Evolutionary conservation across 2,797 vertebrate species (phyloP), one percentile per base, ranked within the genome.

Genomic region (Micropoecilia bifurca): DNA sequence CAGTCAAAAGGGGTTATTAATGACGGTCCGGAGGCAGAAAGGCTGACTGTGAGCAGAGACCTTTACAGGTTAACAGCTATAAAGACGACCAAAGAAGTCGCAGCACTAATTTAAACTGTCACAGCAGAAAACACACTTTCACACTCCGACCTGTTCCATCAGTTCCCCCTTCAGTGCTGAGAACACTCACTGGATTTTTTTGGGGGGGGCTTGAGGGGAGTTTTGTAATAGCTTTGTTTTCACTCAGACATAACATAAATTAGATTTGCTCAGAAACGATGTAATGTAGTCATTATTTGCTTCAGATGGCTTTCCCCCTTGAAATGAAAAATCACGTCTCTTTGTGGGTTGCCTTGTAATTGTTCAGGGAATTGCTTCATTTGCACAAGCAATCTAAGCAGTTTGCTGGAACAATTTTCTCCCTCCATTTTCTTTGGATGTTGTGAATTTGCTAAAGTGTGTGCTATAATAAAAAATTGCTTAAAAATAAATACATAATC

Each of bases 251-350:
- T 80, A 74, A 83, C 78, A 83, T 79, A 48, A 85, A 89, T 84
- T 91, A 82, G 13, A 82, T 89, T 87, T 73, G 73, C 79, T 76
- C 53, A 8, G 20, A 77, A 85, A 89, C 48, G 76, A 88, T 82
- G 86, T 87, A 87, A 87, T 77, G 71, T 73, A 47, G 69, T 90
- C 80, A 79, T 88, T 88, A 89, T 87, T 89, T 84, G 66, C 76
- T 85, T 85, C 75, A 84, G 86, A 89, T 93, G 91, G 81, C 85
- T 80, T 50, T 50, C 48, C 61, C 87, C 76, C 59, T 74, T 33
- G 41, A 73, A 85, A 89, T 87, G 78, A 86, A 86, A 79, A 87
- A 80, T 76, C 41, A 81, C 71, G 74, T 88, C 14, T 83, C 68
- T 79, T 81, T 83, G 75, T 41, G n/a, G 71, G 75, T 72, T 80